Conservation (phyloP, 2,113 vertebrate species). For the Ibidorhyncha struthersii region DNA sequence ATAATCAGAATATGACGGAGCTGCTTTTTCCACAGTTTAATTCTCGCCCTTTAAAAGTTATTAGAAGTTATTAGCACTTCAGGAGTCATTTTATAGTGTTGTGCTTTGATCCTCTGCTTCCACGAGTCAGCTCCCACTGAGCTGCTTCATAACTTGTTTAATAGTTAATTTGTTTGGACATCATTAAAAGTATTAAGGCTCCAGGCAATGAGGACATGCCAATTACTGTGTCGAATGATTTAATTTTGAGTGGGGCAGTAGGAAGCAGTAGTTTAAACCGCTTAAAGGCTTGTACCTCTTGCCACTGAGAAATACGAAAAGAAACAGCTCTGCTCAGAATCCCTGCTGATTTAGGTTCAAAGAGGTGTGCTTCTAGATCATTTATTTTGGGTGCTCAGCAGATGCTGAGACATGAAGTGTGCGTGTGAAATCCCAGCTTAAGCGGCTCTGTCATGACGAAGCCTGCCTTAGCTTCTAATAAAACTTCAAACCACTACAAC, state of each 20-base stretch:
- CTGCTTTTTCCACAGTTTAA: neutral
- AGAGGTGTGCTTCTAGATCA: neutral
- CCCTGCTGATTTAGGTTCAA: neutral
- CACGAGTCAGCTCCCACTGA: neutral
- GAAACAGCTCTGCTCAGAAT: neutral
- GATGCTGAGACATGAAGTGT: neutral
- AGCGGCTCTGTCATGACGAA: neutral
- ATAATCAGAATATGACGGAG: neutral
- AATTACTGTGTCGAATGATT: neutral
- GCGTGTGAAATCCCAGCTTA: neutral
- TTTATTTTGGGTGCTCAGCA: neutral
- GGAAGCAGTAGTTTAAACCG: neutral
- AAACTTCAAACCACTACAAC: neutral
- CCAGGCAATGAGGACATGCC: neutral
- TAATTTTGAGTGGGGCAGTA: neutral
- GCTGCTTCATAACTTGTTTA: neutral
- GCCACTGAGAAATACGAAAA: accelerated
- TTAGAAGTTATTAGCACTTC: neutral
- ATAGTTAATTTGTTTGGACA: conserved; percentile 24
- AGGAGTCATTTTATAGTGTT: neutral
- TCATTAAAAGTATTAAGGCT: neutral
- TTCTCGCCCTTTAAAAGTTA: neutral
- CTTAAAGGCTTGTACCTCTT: neutral
- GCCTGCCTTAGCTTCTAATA: neutral
- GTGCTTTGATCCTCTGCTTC: neutral